Base-by-base conservation (phyloP, 2,888 invertebrate genomes). In the Lingula anatina region DNA sequence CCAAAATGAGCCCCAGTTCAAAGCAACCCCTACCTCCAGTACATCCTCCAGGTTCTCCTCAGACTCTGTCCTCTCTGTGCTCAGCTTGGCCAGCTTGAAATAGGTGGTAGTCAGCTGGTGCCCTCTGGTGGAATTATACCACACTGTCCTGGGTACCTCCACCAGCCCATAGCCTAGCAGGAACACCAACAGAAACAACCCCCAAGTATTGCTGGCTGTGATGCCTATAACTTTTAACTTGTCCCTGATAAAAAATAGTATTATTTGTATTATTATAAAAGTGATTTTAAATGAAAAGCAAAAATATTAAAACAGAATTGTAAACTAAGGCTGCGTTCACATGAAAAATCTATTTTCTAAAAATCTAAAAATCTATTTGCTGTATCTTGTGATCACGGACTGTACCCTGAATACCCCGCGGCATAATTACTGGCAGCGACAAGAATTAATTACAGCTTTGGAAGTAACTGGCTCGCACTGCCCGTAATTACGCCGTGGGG, bases 121-220 rank as follows among this genome's bases (percentile, higher is more conserved):
- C 41, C 88, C 89, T 53, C 87, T 86, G 73, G 89, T 89, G 2
- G 92, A 88, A 63, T 87, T 86, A 69, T 91, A 87, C 94, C 96
- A 99, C 37, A 95, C 79, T 58, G 86, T 87, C 50, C 96, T 83
- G 0, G 83, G 83, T 2, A 99, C 90, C 79, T 97, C 96, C 0
- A 99, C 96, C 49, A 99, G 81, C 0, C 97, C 95, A 78, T 97
- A 96, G 2, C 84, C 91, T 21, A 99, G 83, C 55, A 99, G 81
- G 23, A 99, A 80, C 42, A 99, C 91, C 43, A 99, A 80, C 27
- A 99, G 80, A 75, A 97, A 94, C 46, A 99, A 80, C 50, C 99
- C 99, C 99, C 99, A 99, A 0, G 99, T 99, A 75, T 99, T 99
- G 69, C 95, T 95, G 2, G 99, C 97, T 18, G 96, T 93, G 3